Conservation (phyloP, 2,113 vertebrate genomes). For the Heterochromis multidens region DNA sequence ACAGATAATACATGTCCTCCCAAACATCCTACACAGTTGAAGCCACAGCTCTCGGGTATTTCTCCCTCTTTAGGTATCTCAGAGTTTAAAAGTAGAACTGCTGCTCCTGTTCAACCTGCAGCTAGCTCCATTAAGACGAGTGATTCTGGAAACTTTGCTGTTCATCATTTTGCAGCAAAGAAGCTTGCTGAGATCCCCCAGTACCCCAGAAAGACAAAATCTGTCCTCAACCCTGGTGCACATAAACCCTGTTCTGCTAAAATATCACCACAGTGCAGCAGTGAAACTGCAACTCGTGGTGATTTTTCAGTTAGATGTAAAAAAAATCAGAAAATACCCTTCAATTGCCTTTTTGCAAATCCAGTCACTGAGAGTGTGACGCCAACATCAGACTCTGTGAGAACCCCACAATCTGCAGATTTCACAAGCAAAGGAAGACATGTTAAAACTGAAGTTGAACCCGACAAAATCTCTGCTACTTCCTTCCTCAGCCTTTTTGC, state of each 20-base stretch:
- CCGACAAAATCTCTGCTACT: not conserved
- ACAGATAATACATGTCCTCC: not conserved
- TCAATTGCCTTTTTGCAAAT: conserved; percentile 66
- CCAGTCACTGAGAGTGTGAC: conserved; percentile 63
- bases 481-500: conserved; percentile 42
- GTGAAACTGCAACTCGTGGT: not conserved
- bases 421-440: not conserved
- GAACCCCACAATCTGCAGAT: not conserved
- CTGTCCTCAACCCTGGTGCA: not conserved
- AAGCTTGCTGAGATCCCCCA: not conserved
- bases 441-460: not conserved
- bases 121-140: not conserved
- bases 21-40: conserved; percentile 7
- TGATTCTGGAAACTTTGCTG: not conserved
- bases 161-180: not conserved
- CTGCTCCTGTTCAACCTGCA: not conserved
- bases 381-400: conserved; percentile 25
- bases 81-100: not conserved
- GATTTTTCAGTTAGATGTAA: not conserved
- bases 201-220: not conserved
- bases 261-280: not conserved
- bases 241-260: not conserved
- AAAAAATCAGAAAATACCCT: not conserved
- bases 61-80: not conserved
- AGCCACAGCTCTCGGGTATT: not conserved